Evolutionary conservation across 2,797 vertebrate genomes (phyloP).

Genomic region (Gorsachius magnificus): DNA sequence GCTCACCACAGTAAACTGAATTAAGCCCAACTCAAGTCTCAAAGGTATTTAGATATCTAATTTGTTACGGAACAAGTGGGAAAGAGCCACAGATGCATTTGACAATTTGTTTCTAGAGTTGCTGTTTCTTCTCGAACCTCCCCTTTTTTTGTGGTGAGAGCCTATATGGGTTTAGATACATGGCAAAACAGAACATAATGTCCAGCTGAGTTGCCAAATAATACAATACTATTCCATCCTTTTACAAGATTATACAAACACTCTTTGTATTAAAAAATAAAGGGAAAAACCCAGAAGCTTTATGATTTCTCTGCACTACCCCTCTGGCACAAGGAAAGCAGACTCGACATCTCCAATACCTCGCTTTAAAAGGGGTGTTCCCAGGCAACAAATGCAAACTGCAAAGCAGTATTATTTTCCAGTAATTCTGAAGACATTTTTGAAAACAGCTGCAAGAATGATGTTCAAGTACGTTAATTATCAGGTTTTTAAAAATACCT

Average conservation of each 20-base stretch:
- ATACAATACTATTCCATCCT: not conserved
- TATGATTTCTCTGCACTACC: not conserved
- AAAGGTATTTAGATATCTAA: not conserved
- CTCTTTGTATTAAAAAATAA: not conserved
- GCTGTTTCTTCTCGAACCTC: not conserved
- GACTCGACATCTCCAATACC: not conserved
- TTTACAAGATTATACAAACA: not conserved
- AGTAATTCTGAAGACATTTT: not conserved
- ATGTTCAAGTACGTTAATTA: not conserved
- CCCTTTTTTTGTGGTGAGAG: not conserved
- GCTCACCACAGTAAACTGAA: not conserved
- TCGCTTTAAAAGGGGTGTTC: not conserved
- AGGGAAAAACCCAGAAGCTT: not conserved
- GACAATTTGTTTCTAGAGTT: not conserved
- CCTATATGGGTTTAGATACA: fast-evolving
- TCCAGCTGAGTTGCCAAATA: not conserved
- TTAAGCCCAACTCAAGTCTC: not conserved
- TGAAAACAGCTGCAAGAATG: not conserved
- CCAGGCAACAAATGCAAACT: not conserved
- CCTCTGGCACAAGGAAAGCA: not conserved
- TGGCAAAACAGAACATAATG: not conserved
- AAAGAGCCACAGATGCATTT: not conserved
- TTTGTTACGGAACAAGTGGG: not conserved
- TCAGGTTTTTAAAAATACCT: fast-evolving
- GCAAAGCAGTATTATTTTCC: not conserved